Base-by-base conservation (phyloP, 2,888 invertebrate species). In the Eristalis tenax region DNA sequence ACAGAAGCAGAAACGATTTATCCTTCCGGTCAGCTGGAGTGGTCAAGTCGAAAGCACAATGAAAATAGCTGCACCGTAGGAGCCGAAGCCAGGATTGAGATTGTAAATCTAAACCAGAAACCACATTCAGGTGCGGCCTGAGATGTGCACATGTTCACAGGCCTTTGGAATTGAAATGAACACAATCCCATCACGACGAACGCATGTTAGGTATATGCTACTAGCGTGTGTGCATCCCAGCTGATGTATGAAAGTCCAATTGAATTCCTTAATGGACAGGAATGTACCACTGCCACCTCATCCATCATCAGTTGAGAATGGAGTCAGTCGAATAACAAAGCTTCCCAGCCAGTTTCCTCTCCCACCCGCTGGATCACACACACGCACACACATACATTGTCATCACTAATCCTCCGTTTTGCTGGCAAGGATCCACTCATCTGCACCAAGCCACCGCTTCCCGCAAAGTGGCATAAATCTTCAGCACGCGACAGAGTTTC, bases 401-500 rank as follows among this genome's bases (percentile, higher is more conserved):
- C 59, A 28, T 66, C 40, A 71, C 74, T 84, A 81, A 76, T 76
- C 71, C 80, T 76, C 38, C 69, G 13, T 59, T 61, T 70, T 71
- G 57, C 38, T 65, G 61, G 50, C 73, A 68, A 73, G 79, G 65
- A 79, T 79, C 23, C 59, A 71, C 64, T 65, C 28, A 18, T 40
- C 64, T 43, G 22, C 57, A 65, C 59, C 38, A n/a, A 56, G 40
- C 40, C 64, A 73, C 40, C 73, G 18, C 68, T 56, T 35, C 71
- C 8, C 59, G 61, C 68, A 73, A 76, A 66, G 63, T 76, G 80
- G 32, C 83, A 87, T 87, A 83, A 83, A 87, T 87, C 83, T 83
- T 76, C 50, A 87, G 76, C 80, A 83, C 83, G 87, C 83, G 83
- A 80, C 83, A 87, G 75, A 79, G 68, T 76, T 76, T 76, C 76